phyloP scores from a whole-genome alignment of 2,113 vertebrate genomes.

The Beaufortia kweichowensis region DNA sequence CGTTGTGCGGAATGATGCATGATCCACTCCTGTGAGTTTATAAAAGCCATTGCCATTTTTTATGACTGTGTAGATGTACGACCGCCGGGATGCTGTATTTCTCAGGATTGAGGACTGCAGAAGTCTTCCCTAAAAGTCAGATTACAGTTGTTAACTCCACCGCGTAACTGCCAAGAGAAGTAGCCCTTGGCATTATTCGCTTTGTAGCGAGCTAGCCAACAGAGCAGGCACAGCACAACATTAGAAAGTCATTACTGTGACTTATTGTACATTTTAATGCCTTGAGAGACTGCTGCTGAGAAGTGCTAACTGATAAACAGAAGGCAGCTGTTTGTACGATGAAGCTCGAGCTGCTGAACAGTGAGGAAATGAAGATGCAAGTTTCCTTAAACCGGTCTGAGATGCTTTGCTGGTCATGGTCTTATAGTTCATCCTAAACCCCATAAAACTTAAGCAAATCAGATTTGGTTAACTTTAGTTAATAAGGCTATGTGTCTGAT shows the following conservation, averaged over 20 bases:
- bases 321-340: conserved; percentile 24
- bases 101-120: not conserved
- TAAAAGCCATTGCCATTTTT: conserved; percentile 37
- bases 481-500: no score
- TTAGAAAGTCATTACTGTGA: conserved; percentile 39
- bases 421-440: not conserved
- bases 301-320: conserved; percentile 9
- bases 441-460: no score
- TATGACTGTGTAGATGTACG: conserved; percentile 24
- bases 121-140: conserved; percentile 25
- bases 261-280: conserved; percentile 10
- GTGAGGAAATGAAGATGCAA: not conserved
- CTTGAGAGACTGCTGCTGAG: conserved; percentile 27
- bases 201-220: not conserved
- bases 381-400: no score
- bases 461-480: no score
- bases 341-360: not conserved
- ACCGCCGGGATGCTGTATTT: conserved; percentile 36
- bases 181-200: conserved; percentile 21
- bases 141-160: conserved; percentile 24
- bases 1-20: not conserved
- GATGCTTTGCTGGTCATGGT: no score
- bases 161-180: not conserved
- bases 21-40: conserved; percentile 23
- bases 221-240: conserved; percentile 12